Conservation (phyloP, 2,113 vertebrate genomes). For the Solea solea region DNA sequence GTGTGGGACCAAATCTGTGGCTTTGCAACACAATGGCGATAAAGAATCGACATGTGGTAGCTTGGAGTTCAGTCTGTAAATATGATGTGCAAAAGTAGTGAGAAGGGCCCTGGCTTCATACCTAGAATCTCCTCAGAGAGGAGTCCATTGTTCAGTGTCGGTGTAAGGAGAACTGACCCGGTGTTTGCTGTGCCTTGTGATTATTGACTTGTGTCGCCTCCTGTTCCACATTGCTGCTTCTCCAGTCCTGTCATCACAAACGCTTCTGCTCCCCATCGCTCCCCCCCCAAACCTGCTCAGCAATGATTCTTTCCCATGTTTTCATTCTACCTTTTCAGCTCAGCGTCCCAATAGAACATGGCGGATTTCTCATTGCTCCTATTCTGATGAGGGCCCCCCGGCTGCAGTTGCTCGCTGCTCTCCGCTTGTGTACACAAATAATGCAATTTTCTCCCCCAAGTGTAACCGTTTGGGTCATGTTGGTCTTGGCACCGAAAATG, state of each 20-base stretch:
- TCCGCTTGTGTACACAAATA: conserved; percentile 60
- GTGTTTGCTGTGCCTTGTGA: too few species aligned
- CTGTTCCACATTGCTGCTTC: neutral
- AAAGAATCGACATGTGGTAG: neutral
- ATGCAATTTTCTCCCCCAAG: conserved; percentile 50
- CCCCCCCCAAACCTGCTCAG: neutral
- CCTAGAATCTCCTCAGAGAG: neutral
- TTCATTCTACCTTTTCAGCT: conserved; percentile 26
- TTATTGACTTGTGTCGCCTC: neutral
- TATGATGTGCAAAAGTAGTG: neutral
- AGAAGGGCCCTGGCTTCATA: neutral
- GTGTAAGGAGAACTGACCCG: neutral
- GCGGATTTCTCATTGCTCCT: conserved; percentile 56
- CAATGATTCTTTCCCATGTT: neutral
- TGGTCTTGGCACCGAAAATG: conserved; percentile 82
- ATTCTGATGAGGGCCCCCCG: conserved; percentile 53
- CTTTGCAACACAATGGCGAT: too few species aligned
- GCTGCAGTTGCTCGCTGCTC: conserved; percentile 57
- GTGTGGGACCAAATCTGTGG: neutral
- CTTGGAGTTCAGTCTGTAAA: neutral
- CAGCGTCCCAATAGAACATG: conserved; percentile 21
- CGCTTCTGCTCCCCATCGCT: neutral
- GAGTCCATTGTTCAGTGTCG: neutral
- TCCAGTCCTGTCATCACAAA: conserved; percentile 4
- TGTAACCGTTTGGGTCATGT: conserved; percentile 74